Base-by-base conservation (phyloP, 2,888 invertebrate species). In the Pseudococcus longispinus region DNA sequence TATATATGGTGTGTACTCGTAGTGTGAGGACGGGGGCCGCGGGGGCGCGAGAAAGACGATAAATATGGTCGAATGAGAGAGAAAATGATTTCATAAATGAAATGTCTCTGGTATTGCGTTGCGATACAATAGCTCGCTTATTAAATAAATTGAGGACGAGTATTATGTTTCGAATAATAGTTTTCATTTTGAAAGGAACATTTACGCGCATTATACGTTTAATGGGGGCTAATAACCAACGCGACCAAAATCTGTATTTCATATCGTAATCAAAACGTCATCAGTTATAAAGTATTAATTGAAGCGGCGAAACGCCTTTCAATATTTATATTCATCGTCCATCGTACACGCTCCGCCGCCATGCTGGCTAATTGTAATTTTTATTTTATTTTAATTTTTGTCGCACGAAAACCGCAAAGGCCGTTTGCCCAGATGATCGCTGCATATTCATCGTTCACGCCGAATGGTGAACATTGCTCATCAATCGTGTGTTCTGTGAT, bases 171-270 rank as follows among this genome's bases (percentile, higher is more conserved):
- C 37, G 74, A 37, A 74, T 74, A 74, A 74, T 74, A 74, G 74
- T 74, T 74, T 74, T 74, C 74, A 74, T 74, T 74, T 74, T 74
- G 74, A 74, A 74, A 74, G 74, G 74, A 74, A 74, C 74, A 74
- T 74, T 74, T 74, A 74, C 37, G 74, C 74, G 74, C 74, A 74
- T 74, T 74, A 74, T 74, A 74, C 74, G 37, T 32, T 74, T 74
- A 74, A 74, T 74, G 74, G 74, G 37, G 37, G 37, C 74, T 74
- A 74, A 74, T 74, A 74, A 74, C 74, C 74, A 74, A 74, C 74
- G 37, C 74, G 26, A 32, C 74, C 74, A 32, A 74, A 74, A 74
- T 74, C 74, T 37, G 26, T 74, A 74, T 74, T 74, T 74, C 74
- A 74, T 74, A 74, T 74, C 74, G 74, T 74, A 74, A 74, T 74